A percentile compares a stretch with the other conserved stretches of the same genome.
Evolutionary conservation across 2,113 vertebrate genomes (phyloP).

Genomic region (Pluvianellus socialis): DNA sequence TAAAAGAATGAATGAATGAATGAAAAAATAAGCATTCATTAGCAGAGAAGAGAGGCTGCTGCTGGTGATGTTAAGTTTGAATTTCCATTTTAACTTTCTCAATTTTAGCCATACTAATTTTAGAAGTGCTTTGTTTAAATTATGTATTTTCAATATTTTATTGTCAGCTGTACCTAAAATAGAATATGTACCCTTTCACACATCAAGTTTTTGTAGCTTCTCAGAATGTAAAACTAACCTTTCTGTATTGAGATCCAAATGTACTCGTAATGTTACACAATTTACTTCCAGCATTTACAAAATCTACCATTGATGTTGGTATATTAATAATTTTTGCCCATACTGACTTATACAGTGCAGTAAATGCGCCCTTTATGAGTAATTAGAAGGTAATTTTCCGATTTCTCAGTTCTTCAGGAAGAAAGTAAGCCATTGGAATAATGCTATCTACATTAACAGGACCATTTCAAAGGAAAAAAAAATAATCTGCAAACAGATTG

Average conservation of each 20-base stretch:
- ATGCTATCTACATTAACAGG: neutral
- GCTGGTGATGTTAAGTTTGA: neutral
- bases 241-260: neutral
- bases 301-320: neutral
- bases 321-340: neutral
- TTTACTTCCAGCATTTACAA: neutral
- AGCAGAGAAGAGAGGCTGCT: neutral
- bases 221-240: neutral
- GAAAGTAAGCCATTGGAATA: neutral
- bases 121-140: neutral
- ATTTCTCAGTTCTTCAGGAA: neutral
- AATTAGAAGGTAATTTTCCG: neutral
- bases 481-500: neutral
- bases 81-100: neutral
- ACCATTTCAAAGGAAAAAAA: neutral
- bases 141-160: neutral
- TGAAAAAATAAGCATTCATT: neutral
- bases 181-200: neutral
- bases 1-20: neutral
- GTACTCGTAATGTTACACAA: neutral
- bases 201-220: neutral
- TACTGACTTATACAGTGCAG: accelerated
- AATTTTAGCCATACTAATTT: neutral
- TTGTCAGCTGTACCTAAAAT: neutral
- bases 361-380: neutral